Conservation (phyloP, 2,797 vertebrate species). For the Mus caroli region DNA sequence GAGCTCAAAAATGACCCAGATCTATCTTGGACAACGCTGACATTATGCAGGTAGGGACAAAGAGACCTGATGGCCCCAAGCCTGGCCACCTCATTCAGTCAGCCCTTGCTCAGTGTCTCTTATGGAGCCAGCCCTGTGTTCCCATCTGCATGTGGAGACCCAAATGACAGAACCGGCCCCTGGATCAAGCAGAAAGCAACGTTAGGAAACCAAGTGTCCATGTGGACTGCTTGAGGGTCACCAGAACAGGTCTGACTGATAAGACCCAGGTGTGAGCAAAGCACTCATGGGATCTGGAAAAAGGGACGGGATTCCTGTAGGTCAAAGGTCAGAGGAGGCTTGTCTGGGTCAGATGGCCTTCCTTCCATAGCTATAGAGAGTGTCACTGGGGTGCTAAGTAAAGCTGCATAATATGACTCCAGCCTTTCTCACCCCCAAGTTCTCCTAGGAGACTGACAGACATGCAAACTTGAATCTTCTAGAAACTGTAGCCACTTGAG, state of each 20-base stretch:
- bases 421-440: not conserved
- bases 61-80: not conserved
- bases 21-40: not conserved
- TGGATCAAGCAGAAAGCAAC: not conserved
- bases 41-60: not conserved
- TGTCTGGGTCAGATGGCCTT: no score
- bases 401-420: not conserved
- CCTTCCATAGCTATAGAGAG: not conserved
- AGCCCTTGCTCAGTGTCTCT: not conserved
- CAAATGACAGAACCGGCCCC: not conserved
- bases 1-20: not conserved
- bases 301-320: not conserved
- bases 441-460: not conserved
- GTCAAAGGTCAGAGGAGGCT: not conserved
- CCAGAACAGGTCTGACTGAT: not conserved
- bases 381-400: no score
- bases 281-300: not conserved
- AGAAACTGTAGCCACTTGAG: not conserved
- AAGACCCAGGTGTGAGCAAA: not conserved
- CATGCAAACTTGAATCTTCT: rapidly evolving
- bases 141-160: rapidly evolving
- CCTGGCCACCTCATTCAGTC: rapidly evolving
- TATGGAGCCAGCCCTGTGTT: not conserved
- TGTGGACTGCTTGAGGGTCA: rapidly evolving
- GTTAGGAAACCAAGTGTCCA: rapidly evolving